A percentile compares a stretch with the other conserved stretches of the same genome.
phyloP scores from a whole-genome alignment of 2,888 invertebrate species.

The Microctonus aethiopoides region DNA sequence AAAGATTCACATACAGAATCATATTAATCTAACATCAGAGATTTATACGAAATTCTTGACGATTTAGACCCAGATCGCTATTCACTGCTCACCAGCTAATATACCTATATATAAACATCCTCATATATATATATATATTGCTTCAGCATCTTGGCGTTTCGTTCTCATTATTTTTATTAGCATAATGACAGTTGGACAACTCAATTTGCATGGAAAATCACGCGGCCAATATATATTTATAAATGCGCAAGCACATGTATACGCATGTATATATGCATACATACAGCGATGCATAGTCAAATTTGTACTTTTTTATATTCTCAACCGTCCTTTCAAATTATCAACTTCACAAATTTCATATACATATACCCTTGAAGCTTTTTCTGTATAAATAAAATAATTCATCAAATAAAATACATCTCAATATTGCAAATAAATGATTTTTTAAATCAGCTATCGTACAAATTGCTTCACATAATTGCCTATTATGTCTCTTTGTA shows the following conservation, averaged over 20 bases:
- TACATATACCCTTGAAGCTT: not conserved
- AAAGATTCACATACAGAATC: no score
- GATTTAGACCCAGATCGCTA: no score
- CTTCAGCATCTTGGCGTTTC: conserved; percentile 44
- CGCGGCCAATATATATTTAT: no score
- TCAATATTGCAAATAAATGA: conserved; percentile 1
- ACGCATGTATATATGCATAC: not conserved
- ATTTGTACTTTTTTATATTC: conserved; percentile 10
- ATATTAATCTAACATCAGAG: no score
- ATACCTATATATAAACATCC: no score
- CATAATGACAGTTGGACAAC: conserved; percentile 62
- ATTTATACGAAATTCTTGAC: no score
- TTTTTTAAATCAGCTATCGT: not conserved
- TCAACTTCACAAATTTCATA: not conserved
- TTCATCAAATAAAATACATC: conserved; percentile 7
- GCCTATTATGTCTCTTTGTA: conserved; percentile 12
- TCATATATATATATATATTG: no score
- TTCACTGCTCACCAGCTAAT: no score
- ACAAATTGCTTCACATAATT: conserved; percentile 6
- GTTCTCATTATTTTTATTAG: conserved; percentile 60
- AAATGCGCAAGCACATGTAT: conserved; percentile 40
- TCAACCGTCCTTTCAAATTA: not conserved
- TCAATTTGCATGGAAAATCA: conserved; percentile 63
- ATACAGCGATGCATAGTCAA: not conserved
- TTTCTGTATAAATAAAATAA: not conserved